A percentile compares a stretch with the other conserved stretches of the same genome.
Conservation (phyloP, 2,888 invertebrate species). For the Melinaea marsaeus region DNA sequence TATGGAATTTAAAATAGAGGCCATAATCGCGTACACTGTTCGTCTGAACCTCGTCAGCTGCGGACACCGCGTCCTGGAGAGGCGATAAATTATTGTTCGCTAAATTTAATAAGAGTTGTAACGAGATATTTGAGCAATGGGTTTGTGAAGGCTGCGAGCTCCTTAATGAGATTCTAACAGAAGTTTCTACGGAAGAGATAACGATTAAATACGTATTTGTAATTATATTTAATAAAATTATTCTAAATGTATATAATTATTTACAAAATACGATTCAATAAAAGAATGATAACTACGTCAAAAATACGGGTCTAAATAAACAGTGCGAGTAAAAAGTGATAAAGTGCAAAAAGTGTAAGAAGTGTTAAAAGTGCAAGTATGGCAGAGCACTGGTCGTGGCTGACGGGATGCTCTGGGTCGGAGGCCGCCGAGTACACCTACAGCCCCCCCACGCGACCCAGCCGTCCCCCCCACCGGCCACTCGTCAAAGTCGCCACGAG, state of each 20-base stretch:
- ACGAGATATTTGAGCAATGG: conserved; percentile 50
- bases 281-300: background rate
- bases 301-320: background rate
- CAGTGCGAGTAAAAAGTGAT: background rate
- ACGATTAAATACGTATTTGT: too few relatives aligned
- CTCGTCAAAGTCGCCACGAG: conserved; percentile 70
- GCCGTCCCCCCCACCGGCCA: conserved; percentile 66
- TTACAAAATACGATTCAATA: background rate
- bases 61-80: conserved; percentile 38
- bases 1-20: conserved; percentile 14
- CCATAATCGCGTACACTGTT: conserved; percentile 19
- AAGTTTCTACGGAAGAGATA: too few relatives aligned
- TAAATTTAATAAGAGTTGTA: conserved; percentile 59
- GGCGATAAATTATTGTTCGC: conserved; percentile 60
- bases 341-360: conserved; percentile 14
- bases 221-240: too few relatives aligned
- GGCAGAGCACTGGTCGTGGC: conserved; percentile 73
- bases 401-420: conserved; percentile 48
- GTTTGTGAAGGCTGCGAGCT: conserved; percentile 39
- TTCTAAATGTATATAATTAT: too few relatives aligned
- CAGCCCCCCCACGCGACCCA: conserved; percentile 67
- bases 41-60: conserved; percentile 30
- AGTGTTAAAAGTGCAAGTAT: conserved; percentile 35
- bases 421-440: conserved; percentile 66
- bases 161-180: too few relatives aligned